Evolutionary conservation across 2,113 vertebrate species (phyloP).

Genomic region (Cottus gobio): DNA sequence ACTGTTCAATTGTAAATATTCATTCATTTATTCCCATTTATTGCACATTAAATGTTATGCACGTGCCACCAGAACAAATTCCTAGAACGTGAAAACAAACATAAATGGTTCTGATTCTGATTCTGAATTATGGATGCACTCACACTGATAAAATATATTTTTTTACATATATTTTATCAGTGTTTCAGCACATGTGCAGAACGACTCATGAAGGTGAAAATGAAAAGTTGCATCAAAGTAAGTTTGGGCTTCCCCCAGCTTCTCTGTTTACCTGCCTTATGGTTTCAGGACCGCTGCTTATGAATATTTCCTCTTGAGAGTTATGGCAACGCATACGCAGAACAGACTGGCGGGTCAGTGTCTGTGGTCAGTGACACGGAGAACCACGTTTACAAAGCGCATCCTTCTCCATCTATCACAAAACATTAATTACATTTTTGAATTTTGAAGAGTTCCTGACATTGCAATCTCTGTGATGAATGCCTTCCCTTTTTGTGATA

Average conservation of each 20-base stretch:
- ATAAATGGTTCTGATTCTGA: no score
- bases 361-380: slow-evolving; percentile 20
- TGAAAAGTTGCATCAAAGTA: not conserved
- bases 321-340: no score
- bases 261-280: not conserved
- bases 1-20: no score
- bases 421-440: slow-evolving; percentile 17
- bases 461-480: slow-evolving; percentile 48
- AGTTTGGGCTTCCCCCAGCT: not conserved
- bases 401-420: slow-evolving; percentile 30
- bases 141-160: not conserved
- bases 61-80: no score
- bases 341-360: slow-evolving; percentile 23
- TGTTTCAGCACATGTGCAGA: not conserved
- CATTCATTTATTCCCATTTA: no score
- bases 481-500: slow-evolving; percentile 29
- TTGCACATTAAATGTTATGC: no score
- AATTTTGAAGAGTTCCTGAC: slow-evolving; percentile 36
- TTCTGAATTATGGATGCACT: no score
- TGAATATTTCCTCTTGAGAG: slow-evolving; percentile 14
- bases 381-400: slow-evolving; percentile 11
- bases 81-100: no score
- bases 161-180: not conserved
- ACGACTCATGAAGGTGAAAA: not conserved
- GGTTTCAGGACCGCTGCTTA: slow-evolving; percentile 3